Base-by-base conservation (phyloP, 2,113 vertebrate species). In the Mesitornis unicolor region DNA sequence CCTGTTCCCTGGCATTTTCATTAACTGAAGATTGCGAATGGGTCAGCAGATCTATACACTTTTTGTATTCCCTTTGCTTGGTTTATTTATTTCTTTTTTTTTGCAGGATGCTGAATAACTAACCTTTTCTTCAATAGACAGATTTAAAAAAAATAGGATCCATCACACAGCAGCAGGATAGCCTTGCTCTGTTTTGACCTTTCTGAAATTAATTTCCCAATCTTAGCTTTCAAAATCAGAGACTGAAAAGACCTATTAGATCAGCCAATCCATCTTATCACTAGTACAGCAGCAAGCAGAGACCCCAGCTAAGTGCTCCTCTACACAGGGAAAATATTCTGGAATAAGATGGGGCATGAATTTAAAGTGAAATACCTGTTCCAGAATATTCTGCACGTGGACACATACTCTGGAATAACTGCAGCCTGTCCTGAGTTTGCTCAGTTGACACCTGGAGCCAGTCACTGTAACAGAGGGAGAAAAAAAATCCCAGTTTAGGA, bases 181-280 rank as follows among this genome's bases (percentile, higher is more conserved):
- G 93, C 95, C 95, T 96, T 96, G 94, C 95, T 94, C 95, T 95
- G 75, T 84, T 96, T 90, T 93, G 96, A 95, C 94, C 92, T 80
- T 90, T 93, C 95, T 84, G 91, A 97, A 96, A 96, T 96, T 94
- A 92, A 93, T 95, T 95, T 93, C 93, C 93, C 91, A 84, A 92
- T 91, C 94, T 82, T 83, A 84, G 93, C 96, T 94, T 94, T 96
- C 91, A 90, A 92, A 95, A 95, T 93, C 93, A 92, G 94, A 85
- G 91, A 90, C 56, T 94, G 96, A 95, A 96, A 96, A 96, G 95
- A 75, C 91, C 93, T 88, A 84, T 93, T 94, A 95, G 96, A 95
- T 96, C 90, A 95, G 93, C 85, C 94, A 90, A 85, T 95, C 91
- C 96, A 94, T 92, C 85, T 91, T 88, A 95, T 93, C 90, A 20